Evolutionary conservation across 2,888 invertebrate species (phyloP).

Genomic region (Oasisia sp.): DNA sequence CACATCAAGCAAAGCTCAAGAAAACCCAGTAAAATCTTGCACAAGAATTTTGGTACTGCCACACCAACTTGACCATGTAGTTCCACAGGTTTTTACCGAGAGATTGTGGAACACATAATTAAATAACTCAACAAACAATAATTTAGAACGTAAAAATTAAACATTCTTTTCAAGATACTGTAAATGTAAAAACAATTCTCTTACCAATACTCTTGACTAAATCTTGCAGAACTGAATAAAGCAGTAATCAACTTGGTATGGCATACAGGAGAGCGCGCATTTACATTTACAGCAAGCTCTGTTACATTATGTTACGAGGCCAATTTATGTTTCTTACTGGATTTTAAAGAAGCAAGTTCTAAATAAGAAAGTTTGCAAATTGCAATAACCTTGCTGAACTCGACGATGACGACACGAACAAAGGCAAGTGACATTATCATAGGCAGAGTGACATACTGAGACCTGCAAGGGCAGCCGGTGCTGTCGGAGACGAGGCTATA

Average conservation of each 20-base stretch:
- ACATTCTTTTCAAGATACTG: background rate
- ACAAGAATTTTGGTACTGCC: background rate
- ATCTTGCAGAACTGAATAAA: background rate
- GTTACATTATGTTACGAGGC: background rate
- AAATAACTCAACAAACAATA: background rate
- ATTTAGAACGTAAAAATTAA: background rate
- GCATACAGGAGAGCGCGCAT: background rate
- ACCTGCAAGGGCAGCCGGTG: slow-evolving; percentile 29
- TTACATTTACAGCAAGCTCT: background rate
- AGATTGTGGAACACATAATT: background rate
- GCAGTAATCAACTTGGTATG: background rate
- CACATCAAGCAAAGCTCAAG: slow-evolving; percentile 10
- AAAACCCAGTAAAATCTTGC: background rate
- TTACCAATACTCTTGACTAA: no score
- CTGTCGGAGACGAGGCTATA: slow-evolving; percentile 26
- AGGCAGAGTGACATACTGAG: slow-evolving; percentile 31
- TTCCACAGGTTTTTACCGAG: background rate
- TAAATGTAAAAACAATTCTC: background rate
- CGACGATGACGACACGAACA: slow-evolving; percentile 4
- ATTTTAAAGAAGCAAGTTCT: background rate
- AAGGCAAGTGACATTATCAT: slow-evolving; percentile 13
- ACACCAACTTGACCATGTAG: background rate
- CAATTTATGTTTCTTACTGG: background rate
- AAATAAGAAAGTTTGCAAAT: background rate
- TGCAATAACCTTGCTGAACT: slow-evolving; percentile 2